Percentiles rank a stretch among this genome's conserved stretches.
Conservation (phyloP, 2,797 vertebrate species). For the Moxostoma hubbsi region DNA sequence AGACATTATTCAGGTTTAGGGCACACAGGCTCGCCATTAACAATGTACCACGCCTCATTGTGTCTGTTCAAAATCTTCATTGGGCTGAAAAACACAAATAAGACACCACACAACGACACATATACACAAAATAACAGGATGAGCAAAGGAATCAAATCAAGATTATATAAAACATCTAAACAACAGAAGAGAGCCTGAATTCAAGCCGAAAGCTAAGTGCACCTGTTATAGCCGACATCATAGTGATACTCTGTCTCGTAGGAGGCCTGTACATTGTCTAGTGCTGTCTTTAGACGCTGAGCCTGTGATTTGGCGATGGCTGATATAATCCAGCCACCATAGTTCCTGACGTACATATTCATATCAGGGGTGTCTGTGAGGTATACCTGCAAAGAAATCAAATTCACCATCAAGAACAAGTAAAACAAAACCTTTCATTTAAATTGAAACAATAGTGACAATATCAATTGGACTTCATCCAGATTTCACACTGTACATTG, state of each 20-base stretch:
- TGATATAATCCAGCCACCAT: slow-evolving; percentile 63
- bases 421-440: neutral
- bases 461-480: neutral
- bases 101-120: slow-evolving; percentile 31
- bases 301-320: neutral
- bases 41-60: slow-evolving; percentile 78
- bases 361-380: slow-evolving; percentile 59
- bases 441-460: no score
- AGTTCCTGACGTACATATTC: slow-evolving; percentile 67
- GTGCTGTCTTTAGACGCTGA: slow-evolving; percentile 36
- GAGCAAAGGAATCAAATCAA: neutral
- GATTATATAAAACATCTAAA: neutral
- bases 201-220: neutral
- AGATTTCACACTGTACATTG: no score
- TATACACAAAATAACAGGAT: slow-evolving; percentile 1
- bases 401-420: neutral
- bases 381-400: slow-evolving; percentile 67
- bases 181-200: neutral
- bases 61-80: slow-evolving; percentile 68
- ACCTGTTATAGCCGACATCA: slow-evolving; percentile 76
- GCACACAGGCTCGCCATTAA: slow-evolving; percentile 64
- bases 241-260: slow-evolving; percentile 62
- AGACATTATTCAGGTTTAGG: slow-evolving; percentile 2
- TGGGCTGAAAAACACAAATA: slow-evolving; percentile 67
- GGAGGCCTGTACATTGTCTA: slow-evolving; percentile 56